A percentile compares a stretch with the other conserved stretches of the same genome.
Conservation (phyloP, 2,888 invertebrate species). For the Chironomus riparius region DNA sequence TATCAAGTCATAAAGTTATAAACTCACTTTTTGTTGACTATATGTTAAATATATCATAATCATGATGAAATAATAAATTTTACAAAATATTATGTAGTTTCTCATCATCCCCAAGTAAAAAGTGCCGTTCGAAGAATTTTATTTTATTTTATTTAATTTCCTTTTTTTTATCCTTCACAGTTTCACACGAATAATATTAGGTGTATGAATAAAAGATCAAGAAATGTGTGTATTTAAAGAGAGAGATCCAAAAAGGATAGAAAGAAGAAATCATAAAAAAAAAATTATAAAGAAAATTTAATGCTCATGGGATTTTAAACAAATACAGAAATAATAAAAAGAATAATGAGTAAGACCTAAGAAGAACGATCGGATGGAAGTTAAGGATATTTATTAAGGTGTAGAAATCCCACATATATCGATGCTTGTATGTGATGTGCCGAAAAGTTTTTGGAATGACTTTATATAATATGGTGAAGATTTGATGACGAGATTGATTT, state of each 20-base stretch:
- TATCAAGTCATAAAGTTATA: too few species aligned
- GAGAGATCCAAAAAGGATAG: not conserved
- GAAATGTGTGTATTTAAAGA: too few species aligned
- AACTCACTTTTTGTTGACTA: too few species aligned
- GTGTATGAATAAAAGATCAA: too few species aligned
- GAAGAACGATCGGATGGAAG: not conserved
- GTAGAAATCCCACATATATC: not conserved
- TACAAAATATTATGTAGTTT: too few species aligned
- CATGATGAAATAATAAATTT: too few species aligned
- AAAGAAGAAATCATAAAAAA: not conserved
- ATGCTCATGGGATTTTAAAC: not conserved
- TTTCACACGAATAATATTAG: not conserved
- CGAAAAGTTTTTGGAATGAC: too few species aligned
- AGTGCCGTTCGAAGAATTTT: constrained; percentile 19
- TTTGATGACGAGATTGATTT: too few species aligned
- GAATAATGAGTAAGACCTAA: not conserved
- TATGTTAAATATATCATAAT: too few species aligned
- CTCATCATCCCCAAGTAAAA: not conserved
- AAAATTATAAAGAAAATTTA: not conserved
- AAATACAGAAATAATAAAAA: not conserved
- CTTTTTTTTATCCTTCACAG: constrained; percentile 13
- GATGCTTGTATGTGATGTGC: too few species aligned
- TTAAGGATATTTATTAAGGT: not conserved
- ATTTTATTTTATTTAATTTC: constrained; percentile 14
- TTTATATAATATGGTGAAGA: too few species aligned